These are phyloP conservation scores for Branchinecta lindahli DNA, from an alignment of 1,140 invertebrate species.

Conservation along the genomic window DNA sequence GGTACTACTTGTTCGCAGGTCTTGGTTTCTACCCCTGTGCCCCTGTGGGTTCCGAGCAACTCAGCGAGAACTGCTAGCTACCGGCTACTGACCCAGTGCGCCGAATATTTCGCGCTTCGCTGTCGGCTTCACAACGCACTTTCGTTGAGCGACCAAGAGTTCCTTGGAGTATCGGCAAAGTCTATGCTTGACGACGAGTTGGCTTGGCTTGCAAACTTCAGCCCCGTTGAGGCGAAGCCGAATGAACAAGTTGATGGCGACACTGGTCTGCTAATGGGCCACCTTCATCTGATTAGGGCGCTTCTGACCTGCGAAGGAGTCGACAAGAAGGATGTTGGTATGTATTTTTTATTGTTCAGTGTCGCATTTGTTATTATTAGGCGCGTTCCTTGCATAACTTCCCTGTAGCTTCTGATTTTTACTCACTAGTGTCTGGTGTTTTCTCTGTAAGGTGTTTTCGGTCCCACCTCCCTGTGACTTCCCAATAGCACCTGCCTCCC, in stretches of 20 bases:
- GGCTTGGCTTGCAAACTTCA: slow-evolving; percentile 37
- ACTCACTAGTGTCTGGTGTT: too few species aligned
- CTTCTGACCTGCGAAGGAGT: slow-evolving; percentile 37
- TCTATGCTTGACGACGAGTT: slow-evolving; percentile 38
- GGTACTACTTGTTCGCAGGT: slow-evolving; percentile 28
- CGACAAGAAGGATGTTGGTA: slow-evolving; percentile 28
- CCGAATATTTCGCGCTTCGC: slow-evolving; percentile 38
- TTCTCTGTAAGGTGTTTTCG: too few species aligned
- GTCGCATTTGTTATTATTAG: too few species aligned
- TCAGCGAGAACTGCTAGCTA: slow-evolving; percentile 34
- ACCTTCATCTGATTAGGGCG: slow-evolving; percentile 34
- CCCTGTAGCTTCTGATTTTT: too few species aligned
- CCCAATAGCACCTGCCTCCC: too few species aligned
- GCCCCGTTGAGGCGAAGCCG: slow-evolving; percentile 25
- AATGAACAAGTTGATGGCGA: slow-evolving; percentile 26
- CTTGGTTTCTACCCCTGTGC: slow-evolving; percentile 37
- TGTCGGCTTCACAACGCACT: slow-evolving; percentile 34
- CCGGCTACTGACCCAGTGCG: slow-evolving; percentile 35
- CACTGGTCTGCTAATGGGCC: slow-evolving; percentile 35
- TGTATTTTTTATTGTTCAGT: slow-evolving; percentile 16
- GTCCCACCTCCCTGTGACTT: too few species aligned
- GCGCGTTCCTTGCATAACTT: too few species aligned
- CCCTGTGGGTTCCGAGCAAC: slow-evolving; percentile 38
- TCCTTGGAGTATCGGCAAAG: slow-evolving; percentile 29
- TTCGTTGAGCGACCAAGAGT: slow-evolving; percentile 30